Conservation (phyloP, 2,797 vertebrate species). For the Aratinga solstitialis region DNA sequence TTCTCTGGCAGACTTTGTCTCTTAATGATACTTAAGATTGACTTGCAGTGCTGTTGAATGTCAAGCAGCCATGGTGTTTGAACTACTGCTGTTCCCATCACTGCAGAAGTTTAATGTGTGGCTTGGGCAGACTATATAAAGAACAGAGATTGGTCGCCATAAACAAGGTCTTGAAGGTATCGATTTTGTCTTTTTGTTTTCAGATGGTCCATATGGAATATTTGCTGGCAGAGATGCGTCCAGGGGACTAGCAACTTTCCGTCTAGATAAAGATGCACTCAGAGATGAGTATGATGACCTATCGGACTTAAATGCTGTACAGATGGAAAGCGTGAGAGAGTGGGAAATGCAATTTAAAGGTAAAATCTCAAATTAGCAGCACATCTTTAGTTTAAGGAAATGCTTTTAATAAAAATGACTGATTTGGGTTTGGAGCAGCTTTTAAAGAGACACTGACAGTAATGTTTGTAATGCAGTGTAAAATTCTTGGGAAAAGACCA, state of each 20-base stretch:
- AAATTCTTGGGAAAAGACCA: neutral
- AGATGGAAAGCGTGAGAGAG: slow-evolving; percentile 98
- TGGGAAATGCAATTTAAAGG: slow-evolving; percentile 99
- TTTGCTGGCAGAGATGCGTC: slow-evolving; percentile 97
- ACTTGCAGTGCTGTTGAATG: slow-evolving; percentile 1
- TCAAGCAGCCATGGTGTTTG: neutral
- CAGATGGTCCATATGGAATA: slow-evolving; percentile 96
- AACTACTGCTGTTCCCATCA: neutral
- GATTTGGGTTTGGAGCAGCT: neutral
- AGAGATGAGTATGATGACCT: slow-evolving; percentile 96
- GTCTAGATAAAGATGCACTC: slow-evolving; percentile 94
- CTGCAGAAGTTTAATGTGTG: neutral
- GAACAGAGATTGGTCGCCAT: neutral
- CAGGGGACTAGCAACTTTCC: slow-evolving; percentile 96
- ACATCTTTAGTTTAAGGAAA: neutral
- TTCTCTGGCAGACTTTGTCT: slow-evolving; percentile 23
- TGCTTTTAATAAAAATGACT: neutral
- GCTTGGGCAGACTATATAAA: neutral
- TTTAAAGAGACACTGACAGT: neutral
- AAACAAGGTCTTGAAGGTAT: slow-evolving; percentile 30
- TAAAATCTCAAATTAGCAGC: slow-evolving; percentile 62
- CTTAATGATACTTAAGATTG: neutral
- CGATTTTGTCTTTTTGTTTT: slow-evolving; percentile 60
- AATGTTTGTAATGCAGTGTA: neutral
- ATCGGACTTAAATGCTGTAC: slow-evolving; percentile 96